Evolutionary conservation across 64 coral and sea anemone species (phyloP).

Genomic region (Hydrozoanthus tunicans): DNA sequence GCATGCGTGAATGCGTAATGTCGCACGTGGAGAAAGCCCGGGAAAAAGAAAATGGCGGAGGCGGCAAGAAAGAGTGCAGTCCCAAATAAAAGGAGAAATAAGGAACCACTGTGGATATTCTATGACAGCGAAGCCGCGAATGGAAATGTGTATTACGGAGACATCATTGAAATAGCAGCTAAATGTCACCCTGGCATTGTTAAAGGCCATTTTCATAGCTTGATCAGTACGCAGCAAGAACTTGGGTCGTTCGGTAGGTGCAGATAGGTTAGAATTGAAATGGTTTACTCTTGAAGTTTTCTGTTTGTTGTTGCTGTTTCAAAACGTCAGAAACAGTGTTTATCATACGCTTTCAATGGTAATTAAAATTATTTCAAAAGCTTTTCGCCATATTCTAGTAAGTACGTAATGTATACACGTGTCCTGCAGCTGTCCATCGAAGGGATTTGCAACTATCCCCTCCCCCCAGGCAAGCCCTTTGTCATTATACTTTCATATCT

Average conservation of each 20-base stretch:
- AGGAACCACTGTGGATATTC: constrained; percentile 84
- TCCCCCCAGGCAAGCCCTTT: no score
- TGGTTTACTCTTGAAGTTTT: not conserved
- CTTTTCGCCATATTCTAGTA: not conserved
- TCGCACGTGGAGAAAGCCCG: constrained; percentile 80
- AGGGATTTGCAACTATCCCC: no score
- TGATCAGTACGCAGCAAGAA: constrained; percentile 73
- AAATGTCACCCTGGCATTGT: constrained; percentile 90
- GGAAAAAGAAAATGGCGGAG: constrained; percentile 93
- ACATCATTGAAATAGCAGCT: constrained; percentile 94
- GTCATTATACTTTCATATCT: no score
- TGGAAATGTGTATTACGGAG: constrained; percentile 79
- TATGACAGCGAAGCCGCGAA: constrained; percentile 92
- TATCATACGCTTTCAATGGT: not conserved
- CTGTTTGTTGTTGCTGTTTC: not conserved
- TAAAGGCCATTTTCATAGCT: constrained; percentile 66
- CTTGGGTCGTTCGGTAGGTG: constrained; percentile 83
- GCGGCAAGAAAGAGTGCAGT: not conserved
- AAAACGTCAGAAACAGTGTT: not conserved
- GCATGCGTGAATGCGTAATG: constrained; percentile 52
- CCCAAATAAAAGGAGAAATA: constrained; percentile 1
- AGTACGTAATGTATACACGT: no score
- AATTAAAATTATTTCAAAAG: no score
- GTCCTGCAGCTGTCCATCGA: no score
- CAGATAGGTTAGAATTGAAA: not conserved